Base-by-base conservation (phyloP, 2,797 vertebrate genomes). In the Takifugu ocellatus region DNA sequence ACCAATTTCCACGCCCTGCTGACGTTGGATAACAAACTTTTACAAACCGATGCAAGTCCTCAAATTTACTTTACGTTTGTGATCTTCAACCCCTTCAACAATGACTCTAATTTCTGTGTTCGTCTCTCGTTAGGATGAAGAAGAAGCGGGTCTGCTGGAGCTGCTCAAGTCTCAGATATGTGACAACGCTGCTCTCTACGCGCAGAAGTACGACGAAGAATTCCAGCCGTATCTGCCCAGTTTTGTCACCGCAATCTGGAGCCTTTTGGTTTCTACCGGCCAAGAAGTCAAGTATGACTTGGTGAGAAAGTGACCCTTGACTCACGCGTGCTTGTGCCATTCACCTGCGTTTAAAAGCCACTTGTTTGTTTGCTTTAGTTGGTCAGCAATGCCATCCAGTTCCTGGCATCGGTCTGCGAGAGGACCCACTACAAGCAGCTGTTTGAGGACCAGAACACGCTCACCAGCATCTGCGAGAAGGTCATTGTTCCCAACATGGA, bases 401-500 rank as follows among this genome's bases (percentile, higher is more conserved):
- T 99, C 82, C 90, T 99, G 91, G 96, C 97, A 25, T 99, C 97
- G 0, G 97, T 99, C 65, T 99, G 97, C 55, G 97, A 99, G 86
- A 92, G 96, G 75, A 96, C 95, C 1, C 97, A 99, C 86, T 99
- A 99, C 84, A 99, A 98, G 74, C 92, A 97, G 80, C 91, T 99
- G 2, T 99, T 99, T 91, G 97, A 99, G 81, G 97, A 99, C 86
- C 97, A 98, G 88, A 97, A 91, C 79, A 98, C 92, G 0, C 80
- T 99, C 82, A 99, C 97, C 29, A 98, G 96, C 89, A 99, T 99
- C 78, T 99, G 97, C 79, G 97, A 99, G 88, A 99, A 99, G 82
- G 97, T 99, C 82, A 96, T 99, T 82, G 94, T 99, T 54, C 97
- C 97, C 70, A 99, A 99, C 89, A 99, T 99, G 97, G 97, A 99